A percentile compares a stretch with the other conserved stretches of the same genome.
Evolutionary conservation across 1,140 invertebrate genomes (phyloP).

Genomic region (Habropoda laboriosa): DNA sequence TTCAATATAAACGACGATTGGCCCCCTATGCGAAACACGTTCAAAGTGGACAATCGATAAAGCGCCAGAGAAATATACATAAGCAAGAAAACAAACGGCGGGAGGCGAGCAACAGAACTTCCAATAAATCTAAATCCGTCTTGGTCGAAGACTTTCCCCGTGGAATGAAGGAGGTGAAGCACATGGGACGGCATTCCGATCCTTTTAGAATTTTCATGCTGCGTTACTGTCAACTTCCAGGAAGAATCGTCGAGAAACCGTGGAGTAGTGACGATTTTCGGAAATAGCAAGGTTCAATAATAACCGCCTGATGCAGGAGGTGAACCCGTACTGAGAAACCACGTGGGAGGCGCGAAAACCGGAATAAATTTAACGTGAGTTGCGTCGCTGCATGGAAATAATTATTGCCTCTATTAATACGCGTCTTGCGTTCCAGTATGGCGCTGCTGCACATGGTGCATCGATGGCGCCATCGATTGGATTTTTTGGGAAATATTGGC

Average conservation of each 20-base stretch:
- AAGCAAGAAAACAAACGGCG: constrained; percentile 1
- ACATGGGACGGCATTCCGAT: constrained; percentile 13
- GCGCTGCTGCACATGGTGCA: too few species aligned
- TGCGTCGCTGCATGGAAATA: constrained; percentile 3
- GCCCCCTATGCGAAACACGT: too few species aligned
- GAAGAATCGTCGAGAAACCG: constrained; percentile 18
- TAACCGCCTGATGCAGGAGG: constrained; percentile 50
- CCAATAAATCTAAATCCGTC: constrained; percentile 36
- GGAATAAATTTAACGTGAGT: constrained; percentile 35
- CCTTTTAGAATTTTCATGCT: constrained; percentile 46
- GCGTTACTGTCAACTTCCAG: constrained; percentile 28
- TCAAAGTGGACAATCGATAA: neutral
- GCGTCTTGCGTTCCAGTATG: too few species aligned
- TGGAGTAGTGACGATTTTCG: constrained; percentile 43
- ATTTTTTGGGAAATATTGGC: neutral
- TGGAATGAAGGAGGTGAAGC: neutral
- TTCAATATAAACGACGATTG: neutral
- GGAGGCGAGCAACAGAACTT: too few species aligned
- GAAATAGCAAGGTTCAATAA: constrained; percentile 50
- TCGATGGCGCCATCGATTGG: neutral
- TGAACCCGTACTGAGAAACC: constrained; percentile 21
- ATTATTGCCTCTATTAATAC: constrained; percentile 24
- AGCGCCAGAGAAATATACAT: neutral
- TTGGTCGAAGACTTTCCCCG: neutral
- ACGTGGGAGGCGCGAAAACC: constrained; percentile 17